Conservation (phyloP, 2,797 vertebrate genomes). For the Tadarida brasiliensis region DNA sequence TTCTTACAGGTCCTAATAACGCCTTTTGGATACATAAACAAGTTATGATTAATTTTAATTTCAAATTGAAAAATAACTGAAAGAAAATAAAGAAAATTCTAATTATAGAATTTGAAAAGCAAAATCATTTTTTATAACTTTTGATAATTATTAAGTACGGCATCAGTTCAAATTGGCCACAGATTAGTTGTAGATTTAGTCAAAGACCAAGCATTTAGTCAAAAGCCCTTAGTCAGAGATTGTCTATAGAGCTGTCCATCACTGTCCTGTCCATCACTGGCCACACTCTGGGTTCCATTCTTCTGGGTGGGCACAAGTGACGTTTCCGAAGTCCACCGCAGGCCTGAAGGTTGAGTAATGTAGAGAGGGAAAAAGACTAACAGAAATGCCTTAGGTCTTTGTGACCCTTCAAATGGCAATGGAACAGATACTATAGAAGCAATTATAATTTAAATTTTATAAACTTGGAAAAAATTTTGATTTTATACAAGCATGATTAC, state of each 20-base stretch:
- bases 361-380: not conserved
- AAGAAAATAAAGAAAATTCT: constrained; percentile 28
- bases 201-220: not conserved
- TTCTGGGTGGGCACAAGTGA: not conserved
- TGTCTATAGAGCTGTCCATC: not conserved
- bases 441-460: constrained; percentile 21
- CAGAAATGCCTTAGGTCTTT: not conserved
- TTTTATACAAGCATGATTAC: not conserved
- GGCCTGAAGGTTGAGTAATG: not conserved
- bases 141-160: not conserved
- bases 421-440: not conserved
- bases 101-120: not conserved
- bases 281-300: not conserved
- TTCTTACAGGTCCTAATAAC: constrained; percentile 3
- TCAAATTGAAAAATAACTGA: constrained; percentile 12
- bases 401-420: not conserved
- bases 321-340: not conserved
- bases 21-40: constrained; percentile 32
- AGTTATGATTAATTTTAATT: constrained; percentile 43
- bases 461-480: not conserved
- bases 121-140: not conserved
- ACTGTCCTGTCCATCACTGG: not conserved
- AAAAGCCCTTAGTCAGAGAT: not conserved
- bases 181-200: not conserved
- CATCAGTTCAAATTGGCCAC: not conserved